Evolutionary conservation across 1,140 invertebrate genomes (phyloP).

Genomic region (Papilio dardanus): DNA sequence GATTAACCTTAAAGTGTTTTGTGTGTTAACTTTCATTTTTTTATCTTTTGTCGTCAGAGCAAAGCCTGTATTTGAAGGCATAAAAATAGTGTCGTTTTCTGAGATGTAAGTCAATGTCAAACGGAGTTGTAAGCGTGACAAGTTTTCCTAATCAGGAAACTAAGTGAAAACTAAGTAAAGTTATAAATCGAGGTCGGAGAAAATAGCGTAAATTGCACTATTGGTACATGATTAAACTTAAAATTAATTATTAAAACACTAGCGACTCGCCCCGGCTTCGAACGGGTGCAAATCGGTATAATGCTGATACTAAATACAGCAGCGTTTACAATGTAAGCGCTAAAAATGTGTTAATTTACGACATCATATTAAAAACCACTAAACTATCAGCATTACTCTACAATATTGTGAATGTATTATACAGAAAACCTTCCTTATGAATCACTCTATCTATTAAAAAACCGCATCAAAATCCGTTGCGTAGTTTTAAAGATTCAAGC

Average conservation of each 20-base stretch:
- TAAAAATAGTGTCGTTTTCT: constrained; percentile 13
- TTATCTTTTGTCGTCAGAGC: constrained; percentile 7
- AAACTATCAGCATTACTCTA: no score
- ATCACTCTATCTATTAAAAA: no score
- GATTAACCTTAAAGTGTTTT: neutral
- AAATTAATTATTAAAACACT: neutral
- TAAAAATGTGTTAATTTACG: no score
- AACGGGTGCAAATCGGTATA: no score
- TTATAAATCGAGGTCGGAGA: constrained; percentile 15
- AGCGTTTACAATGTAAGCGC: no score
- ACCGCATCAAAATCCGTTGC: no score
- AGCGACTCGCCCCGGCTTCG: no score
- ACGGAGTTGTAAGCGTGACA: constrained; percentile 28
- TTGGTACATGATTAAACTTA: neutral
- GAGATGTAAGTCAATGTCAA: constrained; percentile 38
- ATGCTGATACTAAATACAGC: no score
- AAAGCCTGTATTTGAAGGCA: neutral
- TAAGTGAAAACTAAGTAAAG: constrained; percentile 32
- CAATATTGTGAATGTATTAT: no score
- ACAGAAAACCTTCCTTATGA: no score
- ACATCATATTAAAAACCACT: no score
- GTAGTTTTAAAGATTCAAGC: no score
- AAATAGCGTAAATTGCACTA: constrained; percentile 21
- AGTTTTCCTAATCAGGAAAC: constrained; percentile 36
- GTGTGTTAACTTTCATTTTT: constrained; percentile 19